Evolutionary conservation across 2,797 vertebrate genomes (phyloP), one percentile per base, ranked within the genome.

Genomic region (Falco concolor): DNA sequence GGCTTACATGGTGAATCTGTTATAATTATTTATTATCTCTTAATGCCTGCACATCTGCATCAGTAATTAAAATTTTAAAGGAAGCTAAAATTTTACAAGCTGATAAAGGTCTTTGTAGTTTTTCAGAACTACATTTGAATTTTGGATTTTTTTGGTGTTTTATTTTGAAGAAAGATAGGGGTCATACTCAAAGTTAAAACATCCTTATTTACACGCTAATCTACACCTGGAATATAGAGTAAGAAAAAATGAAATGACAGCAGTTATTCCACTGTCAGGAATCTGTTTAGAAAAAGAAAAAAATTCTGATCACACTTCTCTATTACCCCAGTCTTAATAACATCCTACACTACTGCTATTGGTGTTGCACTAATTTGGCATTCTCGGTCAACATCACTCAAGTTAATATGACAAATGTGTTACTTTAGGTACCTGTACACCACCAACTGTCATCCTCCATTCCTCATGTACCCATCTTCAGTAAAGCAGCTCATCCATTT

Each of bases 21-120:
- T 96, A 67, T 61, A 93, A 88, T 92, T 87, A 90, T 90, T 95
- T 95, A 60, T 79, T 61, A 65, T 95, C 78, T 95, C 47, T 91
- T 95, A 94, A 94, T 93, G 86, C 60, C 83, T 83, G 44, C 49
- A 94, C 81, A 87, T 96, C 88, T 95, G 52, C 82, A 87, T 74
- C 67, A 65, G 64, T 69, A 90, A 70, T 90, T 68, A 56, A 87
- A 85, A 34, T 87, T 94, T 91, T 86, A 96, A 91, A 79, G 27
- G 45, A 82, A 89, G 63, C 25, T 90, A 69, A 91, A 89, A 90
- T 89, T 97, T 86, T 69, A 13, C 38, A 88, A 61, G 89, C 44
- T 60, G 52, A 88, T 83, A 93, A 93, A 74, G 76, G 40, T 80
- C 50, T 95, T 87, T 25, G 3, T 80, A 54, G 17, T 45, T 84